A percentile compares a stretch with the other conserved stretches of the same genome.
Evolutionary conservation across 2,888 invertebrate genomes (phyloP).

Genomic region (Lithodes maja): DNA sequence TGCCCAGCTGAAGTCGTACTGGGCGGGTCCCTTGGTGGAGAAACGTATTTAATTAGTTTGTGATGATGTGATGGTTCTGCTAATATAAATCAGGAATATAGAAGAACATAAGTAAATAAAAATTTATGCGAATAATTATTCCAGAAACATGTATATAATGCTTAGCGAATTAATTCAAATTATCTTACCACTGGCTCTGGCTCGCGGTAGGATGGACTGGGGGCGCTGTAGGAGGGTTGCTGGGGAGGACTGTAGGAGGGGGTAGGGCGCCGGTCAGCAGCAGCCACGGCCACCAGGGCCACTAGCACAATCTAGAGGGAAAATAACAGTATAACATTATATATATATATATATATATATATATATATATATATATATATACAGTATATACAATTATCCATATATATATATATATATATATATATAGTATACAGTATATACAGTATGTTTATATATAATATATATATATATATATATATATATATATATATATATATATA

Average conservation of each 20-base stretch:
- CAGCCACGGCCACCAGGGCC: conserved; percentile 37
- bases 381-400: too few relatives aligned
- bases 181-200: conserved; percentile 36
- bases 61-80: neutral
- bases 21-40: conserved; percentile 29
- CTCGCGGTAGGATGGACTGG: conserved; percentile 33
- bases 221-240: conserved; percentile 44
- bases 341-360: too few relatives aligned
- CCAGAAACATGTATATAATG: too few relatives aligned
- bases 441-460: conserved; percentile 1
- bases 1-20: conserved; percentile 58
- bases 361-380: neutral
- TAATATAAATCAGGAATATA: neutral
- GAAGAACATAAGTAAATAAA: neutral
- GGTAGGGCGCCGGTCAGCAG: neutral
- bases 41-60: neutral
- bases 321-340: neutral
- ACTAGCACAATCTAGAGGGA: conserved; percentile 13
- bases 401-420: neutral
- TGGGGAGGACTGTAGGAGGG: conserved; percentile 6
- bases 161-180: neutral
- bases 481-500: neutral
- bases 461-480: conserved; percentile 1
- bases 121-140: too few relatives aligned
- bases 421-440: too few relatives aligned